Percentiles rank a stretch among this genome's conserved stretches.
Conservation (phyloP, 1,140 invertebrate species). For the Charaxes varanes region DNA sequence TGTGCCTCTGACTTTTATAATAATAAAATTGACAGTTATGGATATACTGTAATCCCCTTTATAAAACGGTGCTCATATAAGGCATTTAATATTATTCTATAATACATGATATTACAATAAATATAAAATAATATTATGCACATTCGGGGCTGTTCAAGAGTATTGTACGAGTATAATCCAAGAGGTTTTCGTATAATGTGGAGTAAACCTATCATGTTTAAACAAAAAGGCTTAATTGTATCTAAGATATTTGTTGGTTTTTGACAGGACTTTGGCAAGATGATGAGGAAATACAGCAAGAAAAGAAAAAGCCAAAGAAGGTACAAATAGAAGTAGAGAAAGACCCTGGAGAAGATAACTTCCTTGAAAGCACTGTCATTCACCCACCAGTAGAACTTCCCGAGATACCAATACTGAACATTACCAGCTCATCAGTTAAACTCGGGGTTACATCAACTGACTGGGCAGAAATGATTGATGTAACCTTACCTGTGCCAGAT, state of each 20-base stretch:
- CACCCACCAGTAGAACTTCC: conserved; percentile 54
- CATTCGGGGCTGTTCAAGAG: too few relatives aligned
- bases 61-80: too few relatives aligned
- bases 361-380: conserved; percentile 52
- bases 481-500: conserved; percentile 84
- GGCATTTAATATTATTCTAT: too few relatives aligned
- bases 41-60: too few relatives aligned
- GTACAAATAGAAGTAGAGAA: conserved; percentile 27
- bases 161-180: too few relatives aligned
- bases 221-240: not conserved
- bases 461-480: conserved; percentile 92
- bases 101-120: too few relatives aligned
- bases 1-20: too few relatives aligned
- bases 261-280: conserved; percentile 59
- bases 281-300: conserved; percentile 33
- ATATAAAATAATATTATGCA: conserved; percentile 6
- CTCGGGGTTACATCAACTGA: conserved; percentile 74
- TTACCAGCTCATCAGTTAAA: conserved; percentile 33
- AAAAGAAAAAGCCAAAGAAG: conserved; percentile 30
- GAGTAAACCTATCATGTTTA: too few relatives aligned
- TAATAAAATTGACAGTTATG: too few relatives aligned
- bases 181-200: too few relatives aligned
- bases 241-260: not conserved
- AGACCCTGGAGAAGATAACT: conserved; percentile 42
- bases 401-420: conserved; percentile 55